Evolutionary conservation across 2,113 vertebrate species (phyloP).

Genomic region (Gorilla gorilla): DNA sequence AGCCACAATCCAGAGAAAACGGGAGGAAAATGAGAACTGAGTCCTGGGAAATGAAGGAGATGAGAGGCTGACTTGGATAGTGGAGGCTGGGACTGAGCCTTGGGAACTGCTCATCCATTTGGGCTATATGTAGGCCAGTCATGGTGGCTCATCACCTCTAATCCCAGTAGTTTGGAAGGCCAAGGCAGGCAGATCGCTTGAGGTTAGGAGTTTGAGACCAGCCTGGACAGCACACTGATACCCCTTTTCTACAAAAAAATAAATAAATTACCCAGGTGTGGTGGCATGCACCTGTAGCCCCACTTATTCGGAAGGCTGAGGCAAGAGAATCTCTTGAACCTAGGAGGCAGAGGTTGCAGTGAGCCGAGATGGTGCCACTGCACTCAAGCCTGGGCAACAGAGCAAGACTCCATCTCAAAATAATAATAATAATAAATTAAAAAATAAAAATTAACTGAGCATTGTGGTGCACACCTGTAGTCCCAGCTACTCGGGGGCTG

Average conservation of each 20-base stretch:
- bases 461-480: not conserved
- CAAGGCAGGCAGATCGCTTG: too few species aligned
- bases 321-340: not conserved
- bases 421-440: not conserved
- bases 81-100: too few species aligned
- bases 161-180: too few species aligned
- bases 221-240: not conserved
- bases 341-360: not conserved
- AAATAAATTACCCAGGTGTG: not conserved
- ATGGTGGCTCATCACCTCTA: too few species aligned
- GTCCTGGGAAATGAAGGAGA: too few species aligned
- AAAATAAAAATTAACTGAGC: not conserved
- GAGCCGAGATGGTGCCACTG: not conserved
- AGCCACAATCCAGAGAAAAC: too few species aligned
- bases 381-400: not conserved
- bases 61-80: too few species aligned
- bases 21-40: too few species aligned
- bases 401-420: not conserved
- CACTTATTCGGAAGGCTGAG: not conserved
- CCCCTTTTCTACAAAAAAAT: not conserved
- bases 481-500: not conserved
- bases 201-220: not conserved
- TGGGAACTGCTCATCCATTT: too few species aligned
- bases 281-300: not conserved
- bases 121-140: too few species aligned